Evolutionary conservation across 2,888 invertebrate genomes (phyloP).

Genomic region (Catocala nupta): DNA sequence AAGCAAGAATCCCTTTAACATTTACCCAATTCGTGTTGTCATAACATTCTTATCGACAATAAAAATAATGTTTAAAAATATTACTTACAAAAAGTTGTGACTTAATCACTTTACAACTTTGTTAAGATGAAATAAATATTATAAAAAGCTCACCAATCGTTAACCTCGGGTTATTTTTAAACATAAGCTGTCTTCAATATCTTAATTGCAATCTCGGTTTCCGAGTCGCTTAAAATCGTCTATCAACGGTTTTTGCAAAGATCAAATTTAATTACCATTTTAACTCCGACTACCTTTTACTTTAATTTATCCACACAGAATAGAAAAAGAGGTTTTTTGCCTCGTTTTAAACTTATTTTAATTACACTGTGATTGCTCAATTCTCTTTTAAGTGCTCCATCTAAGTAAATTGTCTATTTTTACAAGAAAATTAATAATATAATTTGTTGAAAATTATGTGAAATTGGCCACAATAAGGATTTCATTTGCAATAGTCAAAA

Average conservation of each 20-base stretch:
- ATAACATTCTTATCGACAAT: too few species aligned
- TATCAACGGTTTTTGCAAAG: slow-evolving; percentile 32
- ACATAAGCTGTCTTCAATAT: slow-evolving; percentile 32
- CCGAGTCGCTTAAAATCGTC: slow-evolving; percentile 31
- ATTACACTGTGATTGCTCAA: slow-evolving; percentile 40
- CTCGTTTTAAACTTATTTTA: slow-evolving; percentile 38
- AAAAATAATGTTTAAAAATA: too few species aligned
- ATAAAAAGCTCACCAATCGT: neutral
- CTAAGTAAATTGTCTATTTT: slow-evolving; percentile 20
- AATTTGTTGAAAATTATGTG: too few species aligned
- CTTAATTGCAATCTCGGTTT: slow-evolving; percentile 43
- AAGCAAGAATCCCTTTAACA: too few species aligned
- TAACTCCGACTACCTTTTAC: slow-evolving; percentile 31
- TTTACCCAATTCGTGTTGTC: too few species aligned
- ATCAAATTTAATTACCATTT: slow-evolving; percentile 50
- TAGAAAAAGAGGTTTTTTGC: slow-evolving; percentile 24
- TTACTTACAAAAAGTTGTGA: too few species aligned
- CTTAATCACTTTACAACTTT: neutral
- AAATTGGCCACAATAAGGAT: too few species aligned
- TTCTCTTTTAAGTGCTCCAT: slow-evolving; percentile 32
- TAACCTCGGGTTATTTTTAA: slow-evolving; percentile 9
- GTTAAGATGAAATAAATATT: neutral
- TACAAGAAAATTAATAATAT: neutral
- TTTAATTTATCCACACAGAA: slow-evolving; percentile 39
- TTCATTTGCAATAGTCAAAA: too few species aligned